Evolutionary conservation across 1,140 invertebrate species (phyloP).

Genomic region (Heliconius hewitsoni): DNA sequence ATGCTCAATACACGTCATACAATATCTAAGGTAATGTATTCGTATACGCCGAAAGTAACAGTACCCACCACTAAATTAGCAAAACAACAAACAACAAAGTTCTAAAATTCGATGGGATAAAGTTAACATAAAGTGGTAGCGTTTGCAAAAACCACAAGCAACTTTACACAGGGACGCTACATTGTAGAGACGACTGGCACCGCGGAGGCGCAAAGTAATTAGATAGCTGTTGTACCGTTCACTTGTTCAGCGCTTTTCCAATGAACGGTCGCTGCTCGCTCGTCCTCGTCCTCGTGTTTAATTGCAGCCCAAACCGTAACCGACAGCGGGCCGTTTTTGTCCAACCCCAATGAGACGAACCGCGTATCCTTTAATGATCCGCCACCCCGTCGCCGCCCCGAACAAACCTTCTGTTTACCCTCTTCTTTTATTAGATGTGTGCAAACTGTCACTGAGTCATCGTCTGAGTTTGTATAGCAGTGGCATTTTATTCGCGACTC

Average conservation of each 20-base stretch:
- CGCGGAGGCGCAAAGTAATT: conserved; percentile 70
- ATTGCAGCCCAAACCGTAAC: conserved; percentile 71
- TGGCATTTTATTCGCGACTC: conserved; percentile 2
- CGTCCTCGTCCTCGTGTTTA: conserved; percentile 59
- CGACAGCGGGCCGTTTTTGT: conserved; percentile 73
- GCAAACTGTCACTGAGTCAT: conserved; percentile 29
- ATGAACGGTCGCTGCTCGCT: conserved; percentile 49
- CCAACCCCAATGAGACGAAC: conserved; percentile 64
- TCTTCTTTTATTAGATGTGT: conserved; percentile 38
- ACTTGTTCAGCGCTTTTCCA: conserved; percentile 72
- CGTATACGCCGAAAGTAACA: conserved; percentile 31
- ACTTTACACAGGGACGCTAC: conserved; percentile 59
- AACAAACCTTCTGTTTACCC: conserved; percentile 37
- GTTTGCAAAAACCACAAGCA: conserved; percentile 68
- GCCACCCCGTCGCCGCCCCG: conserved; percentile 34
- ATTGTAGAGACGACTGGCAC: conserved; percentile 55
- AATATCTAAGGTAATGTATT: background rate
- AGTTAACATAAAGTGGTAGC: conserved; percentile 47
- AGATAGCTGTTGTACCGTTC: conserved; percentile 69
- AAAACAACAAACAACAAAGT: conserved; percentile 39
- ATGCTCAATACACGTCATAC: background rate
- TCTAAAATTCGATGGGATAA: conserved; percentile 52
- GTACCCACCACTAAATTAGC: conserved; percentile 36
- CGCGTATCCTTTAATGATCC: conserved; percentile 69
- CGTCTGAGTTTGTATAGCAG: background rate